Evolutionary conservation across 2,113 vertebrate species (phyloP), one percentile per base, ranked within the genome.

Genomic region (Leuciscus idus): DNA sequence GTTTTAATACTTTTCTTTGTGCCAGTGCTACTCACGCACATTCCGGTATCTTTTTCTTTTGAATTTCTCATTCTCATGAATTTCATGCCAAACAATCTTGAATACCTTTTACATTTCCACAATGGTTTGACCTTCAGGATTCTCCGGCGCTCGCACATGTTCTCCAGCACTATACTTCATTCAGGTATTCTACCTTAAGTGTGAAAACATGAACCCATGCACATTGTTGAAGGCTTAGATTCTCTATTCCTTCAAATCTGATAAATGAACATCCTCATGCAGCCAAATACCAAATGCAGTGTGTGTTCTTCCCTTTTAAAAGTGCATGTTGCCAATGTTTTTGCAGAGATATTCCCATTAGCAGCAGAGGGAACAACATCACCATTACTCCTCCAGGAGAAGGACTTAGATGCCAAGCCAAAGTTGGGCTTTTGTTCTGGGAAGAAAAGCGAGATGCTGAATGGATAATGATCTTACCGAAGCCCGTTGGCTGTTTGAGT

Each of bases 381-480:
- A 86, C 86, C 89, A 89, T 91, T 90, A 85, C 72, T 81, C 62
- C 83, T 87, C 90, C 90, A 91, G 90, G 92, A 90, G 84, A 68
- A 83, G 39, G 85, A 81, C 61, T 85, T 48, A 87, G 52, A 64
- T 72, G 78, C 82, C 74, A 11, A 86, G 87, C 85, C 84, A 90
- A 83, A 81, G 88, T 61, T 81, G 74, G 59, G 68, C 23, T 87
- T 93, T 91, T 91, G 87, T 91, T 90, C 88, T 84, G 50, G 46
- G 57, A 89, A 90, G 87, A 87, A 90, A 88, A 86, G 66, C 17
- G 70, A 76, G 78, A 89, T 36, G 21, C 33, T 79, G 88, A 87
- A 92, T 90, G 87, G 89, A 87, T 93, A 92, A 92, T 88, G 88
- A 90, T 85, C 83, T 55, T 55, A 73, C 43, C n/a, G 3, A 78